Base-by-base conservation (phyloP, 2,113 vertebrate genomes). In the Phrynosoma platyrhinos region DNA sequence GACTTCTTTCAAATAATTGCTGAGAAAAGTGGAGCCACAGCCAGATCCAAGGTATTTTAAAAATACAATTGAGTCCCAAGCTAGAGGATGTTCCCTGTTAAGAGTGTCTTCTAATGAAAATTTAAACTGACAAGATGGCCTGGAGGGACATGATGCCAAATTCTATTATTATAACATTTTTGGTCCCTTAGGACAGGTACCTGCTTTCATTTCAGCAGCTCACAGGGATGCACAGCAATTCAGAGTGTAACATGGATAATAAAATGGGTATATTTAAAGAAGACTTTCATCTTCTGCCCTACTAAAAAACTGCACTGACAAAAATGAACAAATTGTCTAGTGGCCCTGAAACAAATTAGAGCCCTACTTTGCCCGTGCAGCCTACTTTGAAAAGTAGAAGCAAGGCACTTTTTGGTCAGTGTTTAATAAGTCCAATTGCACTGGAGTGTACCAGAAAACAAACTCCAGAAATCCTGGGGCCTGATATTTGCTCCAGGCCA, bases 101-200 rank as follows among this genome's bases (percentile, higher is more conserved):
- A 62, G 52, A 79, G 27, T 18, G 32, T 53, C n/a, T 58, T 30
- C 16, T 55, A 84, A 84, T 80, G 78, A 79, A 80, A 89, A 89
- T 80, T n/a, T 84, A 89, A 80, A 71, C 52, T 79, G 82, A 89
- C 77, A 64, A 74, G 87, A 14, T 74, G 69, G 87, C 76, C 83
- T 64, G 27, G 52, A 47, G 83, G 52, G 77, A 80, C 53, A 20
- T 55, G n/a, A 30, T 79, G 82, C 53, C 77, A 74, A n/a, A 69
- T 80, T n/a, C 55, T 23, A 62, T 89, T 84, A 85, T 64, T 52
- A 32, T 53, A 20, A 12, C 42, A 47, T 64, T 27, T 32, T 32
- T 66, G 20, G 5, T 2, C 8, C 23, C 40, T 25, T 23, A 40
- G 58, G 66, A 77, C 10, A 27, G 10, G 25, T 18, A 40, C 42